Base-by-base conservation (phyloP, 2,113 vertebrate species). In the Hypanus sabinus region DNA sequence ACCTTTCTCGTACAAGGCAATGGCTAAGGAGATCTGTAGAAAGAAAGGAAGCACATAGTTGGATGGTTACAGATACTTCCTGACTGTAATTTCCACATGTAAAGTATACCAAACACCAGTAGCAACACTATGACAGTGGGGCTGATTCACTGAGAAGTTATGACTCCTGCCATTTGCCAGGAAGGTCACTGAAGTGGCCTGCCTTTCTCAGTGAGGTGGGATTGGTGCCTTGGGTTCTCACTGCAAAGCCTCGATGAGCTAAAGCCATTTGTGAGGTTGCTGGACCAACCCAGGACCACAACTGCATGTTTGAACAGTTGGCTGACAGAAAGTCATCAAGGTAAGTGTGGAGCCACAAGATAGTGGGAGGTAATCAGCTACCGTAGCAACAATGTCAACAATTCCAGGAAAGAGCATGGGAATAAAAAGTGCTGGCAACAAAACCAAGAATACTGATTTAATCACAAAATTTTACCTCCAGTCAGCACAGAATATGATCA, bases 1-100 rank as follows among this genome's bases (percentile, higher is more conserved):
- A 71, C 97, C 97, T 94, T 97, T 97, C 91, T 98, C 97, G 95
- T 97, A 98, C 6, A 98, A 94, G 22, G 97, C 95, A 0, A 95
- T 96, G 55, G 96, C 97, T 94, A 98, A 93, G 94, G 97, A 96
- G 94, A 97, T 95, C 95, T 95, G 85, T n/a, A 93, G 20, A 55
- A 36, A 77, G 93, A 55, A 94, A 6, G 93, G 46, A 93, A 94
- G 36, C 73, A 80, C 20, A 80, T 65, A 33, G n/a, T 38, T 79
- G 76, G 11, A 33, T 18, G 27, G 68, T 83, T 65, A 62, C 36
- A 18, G 30, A 68, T 16, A 16, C 33, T 30, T 68, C 46, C 38
- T 68, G 22, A 11, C 22, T 60, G 46, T 77, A 73, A 2, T 27
- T 65, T 73, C 22, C 22, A 24, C 22, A 73, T 73, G 71, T 20